Conservation (phyloP, 2,888 invertebrate species). For the Pammene aurita region DNA sequence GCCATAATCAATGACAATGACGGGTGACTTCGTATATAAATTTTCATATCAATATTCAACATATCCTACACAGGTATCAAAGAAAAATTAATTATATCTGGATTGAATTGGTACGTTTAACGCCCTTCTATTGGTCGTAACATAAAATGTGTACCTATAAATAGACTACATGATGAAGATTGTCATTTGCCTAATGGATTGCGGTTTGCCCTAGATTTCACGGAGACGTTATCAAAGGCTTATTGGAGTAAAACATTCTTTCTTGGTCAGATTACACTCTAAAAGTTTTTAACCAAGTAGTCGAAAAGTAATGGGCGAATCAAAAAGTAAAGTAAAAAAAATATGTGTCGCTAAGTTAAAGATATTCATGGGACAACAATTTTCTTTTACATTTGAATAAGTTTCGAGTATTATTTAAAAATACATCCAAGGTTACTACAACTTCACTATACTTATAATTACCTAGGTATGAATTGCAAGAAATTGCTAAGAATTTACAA, state of each 20-base stretch:
- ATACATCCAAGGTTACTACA: no score
- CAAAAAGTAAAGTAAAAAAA: no score
- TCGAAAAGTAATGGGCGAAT: no score
- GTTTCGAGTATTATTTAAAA: neutral
- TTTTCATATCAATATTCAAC: no score
- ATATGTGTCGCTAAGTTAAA: no score
- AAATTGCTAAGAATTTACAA: neutral
- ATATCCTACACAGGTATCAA: neutral
- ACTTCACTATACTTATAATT: no score
- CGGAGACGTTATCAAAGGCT: constrained; percentile 6
- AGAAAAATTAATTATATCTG: neutral
- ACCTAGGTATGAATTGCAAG: neutral
- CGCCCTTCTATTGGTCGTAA: neutral
- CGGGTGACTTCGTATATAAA: no score
- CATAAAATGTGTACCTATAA: constrained; percentile 7
- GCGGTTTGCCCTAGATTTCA: constrained; percentile 14
- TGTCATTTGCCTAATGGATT: constrained; percentile 22
- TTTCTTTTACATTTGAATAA: neutral
- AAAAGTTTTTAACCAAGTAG: no score
- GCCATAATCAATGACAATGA: no score
- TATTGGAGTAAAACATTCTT: neutral
- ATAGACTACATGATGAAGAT: constrained; percentile 7
- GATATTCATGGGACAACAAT: no score
- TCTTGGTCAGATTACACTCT: no score
- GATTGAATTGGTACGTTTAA: neutral